Evolutionary conservation across 1,140 invertebrate genomes (phyloP).

Genomic region (Scaptodrosophila lebanonensis): DNA sequence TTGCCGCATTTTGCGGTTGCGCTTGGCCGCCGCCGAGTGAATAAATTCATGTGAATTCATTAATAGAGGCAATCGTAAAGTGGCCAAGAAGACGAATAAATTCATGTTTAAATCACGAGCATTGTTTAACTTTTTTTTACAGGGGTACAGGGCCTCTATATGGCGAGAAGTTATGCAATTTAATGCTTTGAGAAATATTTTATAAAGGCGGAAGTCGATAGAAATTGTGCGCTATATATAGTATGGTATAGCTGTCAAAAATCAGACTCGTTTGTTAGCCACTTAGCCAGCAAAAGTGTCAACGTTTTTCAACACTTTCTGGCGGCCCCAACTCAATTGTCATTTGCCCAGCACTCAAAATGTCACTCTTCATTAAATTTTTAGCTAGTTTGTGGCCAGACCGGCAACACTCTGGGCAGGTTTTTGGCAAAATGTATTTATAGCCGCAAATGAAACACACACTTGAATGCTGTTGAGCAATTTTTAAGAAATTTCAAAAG

Average conservation of each 20-base stretch:
- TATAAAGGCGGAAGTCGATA: too few species aligned
- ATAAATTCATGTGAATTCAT: constrained; percentile 43
- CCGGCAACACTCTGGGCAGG: background rate
- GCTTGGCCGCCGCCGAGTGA: constrained; percentile 34
- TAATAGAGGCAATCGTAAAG: constrained; percentile 62
- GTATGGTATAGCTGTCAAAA: too few species aligned
- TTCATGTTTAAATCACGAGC: constrained; percentile 5
- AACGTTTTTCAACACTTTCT: constrained; percentile 49
- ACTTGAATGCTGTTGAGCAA: too few species aligned
- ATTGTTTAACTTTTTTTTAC: constrained; percentile 14
- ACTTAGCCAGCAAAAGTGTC: constrained; percentile 45
- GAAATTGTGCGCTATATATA: too few species aligned
- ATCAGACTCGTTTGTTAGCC: constrained; percentile 51
- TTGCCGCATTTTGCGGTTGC: constrained; percentile 49
- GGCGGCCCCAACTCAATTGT: constrained; percentile 22
- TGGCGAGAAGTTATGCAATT: constrained; percentile 25
- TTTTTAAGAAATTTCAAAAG: too few species aligned
- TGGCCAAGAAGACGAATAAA: constrained; percentile 29
- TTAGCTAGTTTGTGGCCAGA: constrained; percentile 51
- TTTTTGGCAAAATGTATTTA: constrained; percentile 24
- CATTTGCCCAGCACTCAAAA: constrained; percentile 44
- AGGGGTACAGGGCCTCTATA: constrained; percentile 4
- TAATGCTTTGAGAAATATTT: constrained; percentile 9
- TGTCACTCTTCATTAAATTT: constrained; percentile 68
- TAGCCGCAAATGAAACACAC: too few species aligned